phyloP scores from a whole-genome alignment of 2,113 vertebrate species.

The Tachysurus fulvidraco region DNA sequence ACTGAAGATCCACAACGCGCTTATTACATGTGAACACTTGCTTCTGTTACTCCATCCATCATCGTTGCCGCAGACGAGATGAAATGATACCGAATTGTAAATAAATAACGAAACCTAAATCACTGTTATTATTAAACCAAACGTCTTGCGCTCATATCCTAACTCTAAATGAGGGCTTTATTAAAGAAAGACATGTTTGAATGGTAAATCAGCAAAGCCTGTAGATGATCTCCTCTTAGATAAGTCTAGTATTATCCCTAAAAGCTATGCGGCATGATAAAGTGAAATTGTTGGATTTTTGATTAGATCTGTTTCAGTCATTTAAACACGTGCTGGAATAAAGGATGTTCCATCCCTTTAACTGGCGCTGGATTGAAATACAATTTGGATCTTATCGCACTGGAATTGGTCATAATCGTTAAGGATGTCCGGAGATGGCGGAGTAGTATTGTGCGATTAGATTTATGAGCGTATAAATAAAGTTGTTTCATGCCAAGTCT shows the following conservation, averaged over 20 bases:
- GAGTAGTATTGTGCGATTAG: not conserved
- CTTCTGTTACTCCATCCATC: not conserved
- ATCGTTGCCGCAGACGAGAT: not conserved
- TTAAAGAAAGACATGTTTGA: not conserved
- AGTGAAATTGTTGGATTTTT: not conserved
- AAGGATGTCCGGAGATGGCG: conserved; percentile 1
- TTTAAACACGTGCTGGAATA: not conserved
- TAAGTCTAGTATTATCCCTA: not conserved
- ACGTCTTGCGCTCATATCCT: not conserved
- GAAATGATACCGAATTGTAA: not conserved
- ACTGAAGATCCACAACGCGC: not conserved
- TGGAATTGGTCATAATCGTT: not conserved
- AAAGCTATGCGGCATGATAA: not conserved
- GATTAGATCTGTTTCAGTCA: not conserved
- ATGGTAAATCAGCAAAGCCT: not conserved
- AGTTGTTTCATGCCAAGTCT: not conserved
- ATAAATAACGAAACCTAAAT: not conserved
- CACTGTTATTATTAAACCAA: not conserved
- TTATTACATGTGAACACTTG: not conserved
- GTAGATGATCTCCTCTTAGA: not conserved
- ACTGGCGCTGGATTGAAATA: not conserved
- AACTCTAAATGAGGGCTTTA: not conserved
- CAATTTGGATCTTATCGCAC: not conserved
- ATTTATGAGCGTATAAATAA: not conserved
- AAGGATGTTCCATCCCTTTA: not conserved